A percentile compares a stretch with the other conserved stretches of the same genome.
These are phyloP conservation scores for Serinus canaria DNA, from an alignment of 2,113 vertebrate species.

Conservation along the genomic window DNA sequence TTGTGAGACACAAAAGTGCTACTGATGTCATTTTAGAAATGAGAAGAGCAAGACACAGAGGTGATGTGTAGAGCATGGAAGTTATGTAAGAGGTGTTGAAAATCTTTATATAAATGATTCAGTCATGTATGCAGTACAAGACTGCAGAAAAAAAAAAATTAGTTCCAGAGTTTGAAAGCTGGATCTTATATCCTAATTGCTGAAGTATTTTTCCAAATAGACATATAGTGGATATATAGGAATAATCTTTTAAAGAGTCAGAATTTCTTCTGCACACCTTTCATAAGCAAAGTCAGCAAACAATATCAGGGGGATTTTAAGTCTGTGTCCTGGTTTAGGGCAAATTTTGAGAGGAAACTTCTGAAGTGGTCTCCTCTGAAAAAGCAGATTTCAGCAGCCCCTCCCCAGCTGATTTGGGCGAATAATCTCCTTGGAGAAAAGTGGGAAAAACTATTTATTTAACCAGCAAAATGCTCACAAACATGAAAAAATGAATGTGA, in stretches of 20 bases:
- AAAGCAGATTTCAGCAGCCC: neutral
- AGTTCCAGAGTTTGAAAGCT: neutral
- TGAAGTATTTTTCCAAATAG: neutral
- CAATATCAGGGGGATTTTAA: neutral
- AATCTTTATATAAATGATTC: neutral
- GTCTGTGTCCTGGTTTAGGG: neutral
- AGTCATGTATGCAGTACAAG: neutral
- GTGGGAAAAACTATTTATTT: neutral
- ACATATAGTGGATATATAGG: neutral
- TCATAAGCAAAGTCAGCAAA: neutral
- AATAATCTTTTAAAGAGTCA: neutral
- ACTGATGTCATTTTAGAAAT: neutral
- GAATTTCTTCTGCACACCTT: neutral
- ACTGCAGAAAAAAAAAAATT: neutral
- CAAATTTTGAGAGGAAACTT: neutral
- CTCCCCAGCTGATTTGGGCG: accelerated
- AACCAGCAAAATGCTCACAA: neutral
- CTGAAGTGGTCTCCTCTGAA: neutral
- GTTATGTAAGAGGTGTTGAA: neutral
- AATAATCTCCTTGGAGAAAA: neutral
- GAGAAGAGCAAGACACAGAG: neutral
- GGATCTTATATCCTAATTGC: neutral
- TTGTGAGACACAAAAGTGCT: neutral
- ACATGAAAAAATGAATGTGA: neutral
- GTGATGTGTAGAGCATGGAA: neutral